Evolutionary conservation across 2,113 vertebrate species (phyloP).

Genomic region (Dicerorhinus sumatrensis): DNA sequence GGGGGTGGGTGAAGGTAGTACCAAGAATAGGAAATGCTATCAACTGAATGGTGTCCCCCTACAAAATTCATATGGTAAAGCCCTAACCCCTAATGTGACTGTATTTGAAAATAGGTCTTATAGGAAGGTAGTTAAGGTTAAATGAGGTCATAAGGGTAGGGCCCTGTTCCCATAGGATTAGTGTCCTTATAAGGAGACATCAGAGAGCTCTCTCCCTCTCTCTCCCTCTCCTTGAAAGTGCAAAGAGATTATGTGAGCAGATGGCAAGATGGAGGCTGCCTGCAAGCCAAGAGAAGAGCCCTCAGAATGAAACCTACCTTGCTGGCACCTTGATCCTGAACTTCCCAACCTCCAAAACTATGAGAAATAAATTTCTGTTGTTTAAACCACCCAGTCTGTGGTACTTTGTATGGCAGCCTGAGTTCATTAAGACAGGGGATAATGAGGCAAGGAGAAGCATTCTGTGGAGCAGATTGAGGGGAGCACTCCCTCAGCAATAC

Average conservation of each 20-base stretch:
- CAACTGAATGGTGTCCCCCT: neutral
- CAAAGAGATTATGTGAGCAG: neutral
- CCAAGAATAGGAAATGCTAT: neutral
- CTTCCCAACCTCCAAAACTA: neutral
- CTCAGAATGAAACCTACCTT: neutral
- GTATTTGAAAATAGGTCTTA: neutral
- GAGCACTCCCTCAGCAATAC: neutral
- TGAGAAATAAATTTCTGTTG: neutral
- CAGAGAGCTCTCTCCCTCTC: neutral
- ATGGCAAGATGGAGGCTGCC: neutral
- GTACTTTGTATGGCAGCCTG: neutral
- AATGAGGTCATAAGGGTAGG: neutral
- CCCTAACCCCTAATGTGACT: neutral
- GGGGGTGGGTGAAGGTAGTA: no score
- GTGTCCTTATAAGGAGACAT: neutral
- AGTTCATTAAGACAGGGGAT: neutral
- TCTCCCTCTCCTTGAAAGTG: neutral
- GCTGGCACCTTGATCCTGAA: neutral
- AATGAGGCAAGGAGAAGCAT: neutral
- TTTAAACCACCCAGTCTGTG: neutral
- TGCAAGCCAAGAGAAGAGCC: neutral
- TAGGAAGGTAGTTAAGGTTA: neutral
- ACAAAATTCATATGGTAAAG: neutral
- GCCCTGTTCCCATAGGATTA: neutral
- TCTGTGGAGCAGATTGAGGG: neutral